Evolutionary conservation across 2,888 invertebrate species (phyloP).

Genomic region (Tholera decimalis): DNA sequence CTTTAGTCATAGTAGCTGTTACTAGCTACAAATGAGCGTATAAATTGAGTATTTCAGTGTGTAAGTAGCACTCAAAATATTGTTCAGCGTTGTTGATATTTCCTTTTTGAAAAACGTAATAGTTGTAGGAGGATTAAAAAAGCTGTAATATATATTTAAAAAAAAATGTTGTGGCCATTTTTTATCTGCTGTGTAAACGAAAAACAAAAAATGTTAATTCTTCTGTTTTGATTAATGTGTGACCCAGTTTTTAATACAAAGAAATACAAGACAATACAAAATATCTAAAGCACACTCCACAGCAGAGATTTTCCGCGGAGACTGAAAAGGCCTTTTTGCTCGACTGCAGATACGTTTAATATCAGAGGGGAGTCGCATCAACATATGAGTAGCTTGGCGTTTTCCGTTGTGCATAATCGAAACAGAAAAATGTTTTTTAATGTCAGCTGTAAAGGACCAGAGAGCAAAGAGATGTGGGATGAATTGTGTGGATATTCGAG

Average conservation of each 20-base stretch:
- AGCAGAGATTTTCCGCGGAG: conserved; percentile 6
- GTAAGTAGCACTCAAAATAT: conserved; percentile 5
- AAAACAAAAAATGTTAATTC: conserved; percentile 8
- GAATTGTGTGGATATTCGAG: neutral
- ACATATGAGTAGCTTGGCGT: neutral
- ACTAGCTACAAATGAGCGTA: neutral
- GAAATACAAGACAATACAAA: conserved; percentile 24
- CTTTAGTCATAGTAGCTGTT: conserved; percentile 28
- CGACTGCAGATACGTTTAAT: neutral
- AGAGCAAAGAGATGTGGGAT: neutral
- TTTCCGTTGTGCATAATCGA: neutral
- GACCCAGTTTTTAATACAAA: conserved; percentile 34
- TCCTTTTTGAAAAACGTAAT: neutral
- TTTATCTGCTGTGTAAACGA: neutral
- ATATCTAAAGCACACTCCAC: conserved; percentile 24
- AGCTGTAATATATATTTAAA: neutral
- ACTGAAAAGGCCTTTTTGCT: conserved; percentile 19
- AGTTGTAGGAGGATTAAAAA: neutral
- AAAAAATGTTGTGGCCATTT: neutral
- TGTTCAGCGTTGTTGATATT: neutral
- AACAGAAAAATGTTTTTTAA: neutral
- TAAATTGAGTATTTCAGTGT: conserved; percentile 4
- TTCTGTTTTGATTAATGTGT: conserved; percentile 32
- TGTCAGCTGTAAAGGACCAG: neutral
- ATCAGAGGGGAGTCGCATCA: neutral